Percentiles rank a stretch among this genome's conserved stretches.
phyloP scores from a whole-genome alignment of 2,113 vertebrate genomes.

The Cebidichthys violaceus region DNA sequence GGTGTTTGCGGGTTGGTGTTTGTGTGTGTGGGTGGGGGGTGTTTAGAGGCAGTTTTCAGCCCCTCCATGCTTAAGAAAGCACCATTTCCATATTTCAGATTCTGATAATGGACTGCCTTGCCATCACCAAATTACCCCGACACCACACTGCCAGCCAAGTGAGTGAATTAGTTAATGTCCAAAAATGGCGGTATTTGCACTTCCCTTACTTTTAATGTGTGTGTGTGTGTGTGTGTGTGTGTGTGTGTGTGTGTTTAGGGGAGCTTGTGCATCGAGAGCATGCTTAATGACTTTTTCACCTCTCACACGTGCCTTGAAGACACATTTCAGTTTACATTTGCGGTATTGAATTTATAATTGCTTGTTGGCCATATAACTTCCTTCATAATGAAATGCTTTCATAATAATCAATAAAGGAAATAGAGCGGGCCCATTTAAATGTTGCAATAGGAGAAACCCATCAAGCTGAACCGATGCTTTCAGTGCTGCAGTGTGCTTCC shows the following conservation, averaged over 20 bases:
- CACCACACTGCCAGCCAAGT: constrained; percentile 58
- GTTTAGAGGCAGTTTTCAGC: constrained; percentile 3
- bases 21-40: neutral
- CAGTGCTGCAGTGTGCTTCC: constrained; percentile 47
- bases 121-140: constrained; percentile 75
- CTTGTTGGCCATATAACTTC: constrained; percentile 78
- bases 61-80: constrained; percentile 44
- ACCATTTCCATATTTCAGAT: constrained; percentile 77
- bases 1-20: neutral
- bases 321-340: constrained; percentile 79
- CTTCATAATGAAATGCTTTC: constrained; percentile 81
- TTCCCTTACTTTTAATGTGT: constrained; percentile 34
- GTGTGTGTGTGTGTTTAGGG: constrained; percentile 24
- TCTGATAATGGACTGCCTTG: constrained; percentile 75
- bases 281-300: constrained; percentile 66
- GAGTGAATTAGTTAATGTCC: constrained; percentile 73
- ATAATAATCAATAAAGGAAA: constrained; percentile 83
- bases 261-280: constrained; percentile 12
- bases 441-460: constrained; percentile 71
- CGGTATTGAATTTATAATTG: constrained; percentile 81
- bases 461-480: constrained; percentile 65
- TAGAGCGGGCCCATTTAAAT: constrained; percentile 79
- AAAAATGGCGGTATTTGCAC: constrained; percentile 58
- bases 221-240: constrained; percentile 9
- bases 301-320: constrained; percentile 63